Base-by-base conservation (phyloP, 2,797 vertebrate genomes). In the Hybognathus amarus region DNA sequence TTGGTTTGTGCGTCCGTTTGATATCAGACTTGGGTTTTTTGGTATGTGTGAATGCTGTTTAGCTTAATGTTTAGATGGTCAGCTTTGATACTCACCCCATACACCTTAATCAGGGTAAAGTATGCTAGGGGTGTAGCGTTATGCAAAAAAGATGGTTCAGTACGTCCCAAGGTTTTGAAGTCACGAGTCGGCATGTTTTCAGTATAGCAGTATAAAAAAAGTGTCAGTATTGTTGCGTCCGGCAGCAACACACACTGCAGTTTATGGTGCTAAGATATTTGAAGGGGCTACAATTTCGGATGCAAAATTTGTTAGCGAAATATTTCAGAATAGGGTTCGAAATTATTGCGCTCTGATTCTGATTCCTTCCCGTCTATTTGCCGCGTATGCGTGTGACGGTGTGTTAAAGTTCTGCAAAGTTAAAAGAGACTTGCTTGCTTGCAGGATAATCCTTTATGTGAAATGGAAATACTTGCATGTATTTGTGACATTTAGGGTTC, bases 1-100 rank as follows among this genome's bases (percentile, higher is more conserved):
- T 50, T 70, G 56, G 38, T 47, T 66, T 52, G 17, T 24, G 24
- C 38, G 47, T 67, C 61, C 5, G 20, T 67, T 78, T 38, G 12
- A 38, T 22, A 40, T 45, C 38, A 42, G n/a, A 30, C 17, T 5
- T 30, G 61, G 4, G 24, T 24, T 36, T 71, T 70, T 47, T 36
- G 20, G 13, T 33, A 42, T 36, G 7, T 79, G 27, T 27, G 74
- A 59, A 77, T 45, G n/a, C 59, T 22, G 24, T 77, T 64, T 77
- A 40, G 22, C 6, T 15, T 77, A 63, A 77, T 40, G 56, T 22
- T 17, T 63, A 40, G 56, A 40, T 56, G 30, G 20, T 33, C 54
- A 38, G 6, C 69, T 50, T 71, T 71, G 69, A 11, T 33, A 13
- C 69, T 50, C 45, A 50, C 17, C 69, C 24, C 11, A 50, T 11